Evolutionary conservation across 1,140 invertebrate genomes (phyloP).

Genomic region (Bilobella aurantiaca): DNA sequence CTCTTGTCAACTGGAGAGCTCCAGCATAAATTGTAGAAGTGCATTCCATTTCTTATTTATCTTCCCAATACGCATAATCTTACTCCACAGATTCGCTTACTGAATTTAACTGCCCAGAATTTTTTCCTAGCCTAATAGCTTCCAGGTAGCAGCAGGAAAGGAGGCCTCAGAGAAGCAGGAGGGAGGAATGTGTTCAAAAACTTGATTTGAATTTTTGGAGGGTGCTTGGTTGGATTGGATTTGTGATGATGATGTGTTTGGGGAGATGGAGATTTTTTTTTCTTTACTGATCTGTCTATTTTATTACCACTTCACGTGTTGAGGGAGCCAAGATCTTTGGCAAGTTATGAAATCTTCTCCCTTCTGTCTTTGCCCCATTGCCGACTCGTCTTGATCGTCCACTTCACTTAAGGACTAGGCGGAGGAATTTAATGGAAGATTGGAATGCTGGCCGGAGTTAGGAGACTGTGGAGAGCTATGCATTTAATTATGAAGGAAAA

Average conservation of each 20-base stretch:
- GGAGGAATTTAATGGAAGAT: neutral
- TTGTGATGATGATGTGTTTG: neutral
- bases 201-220: conserved; percentile 1
- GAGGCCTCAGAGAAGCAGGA: no score
- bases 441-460: neutral
- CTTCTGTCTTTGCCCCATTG: neutral
- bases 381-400: neutral
- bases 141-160: no score
- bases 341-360: neutral
- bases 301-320: conserved; percentile 3
- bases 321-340: neutral
- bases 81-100: neutral
- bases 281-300: neutral
- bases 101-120: no score
- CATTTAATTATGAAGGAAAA: neutral
- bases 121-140: no score
- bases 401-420: neutral
- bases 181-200: conserved; percentile 1
- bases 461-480: neutral
- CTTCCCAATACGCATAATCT: neutral
- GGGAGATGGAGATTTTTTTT: neutral
- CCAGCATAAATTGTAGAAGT: no score
- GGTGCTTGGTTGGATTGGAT: no score
- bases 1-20: no score
- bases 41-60: no score